Evolutionary conservation across 2,113 vertebrate genomes (phyloP).

Genomic region (Dicentrarchus labrax): DNA sequence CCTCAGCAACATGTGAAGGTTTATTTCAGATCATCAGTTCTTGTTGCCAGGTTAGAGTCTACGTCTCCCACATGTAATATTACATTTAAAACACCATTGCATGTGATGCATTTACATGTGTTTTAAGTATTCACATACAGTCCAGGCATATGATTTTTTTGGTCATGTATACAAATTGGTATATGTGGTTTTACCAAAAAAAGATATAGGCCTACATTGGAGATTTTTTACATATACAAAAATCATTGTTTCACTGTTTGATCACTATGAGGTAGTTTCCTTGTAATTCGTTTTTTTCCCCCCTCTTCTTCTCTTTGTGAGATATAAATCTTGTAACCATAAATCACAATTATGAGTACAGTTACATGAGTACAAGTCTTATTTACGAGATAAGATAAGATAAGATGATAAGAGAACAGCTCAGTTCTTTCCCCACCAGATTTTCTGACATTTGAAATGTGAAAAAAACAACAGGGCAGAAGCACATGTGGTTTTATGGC

Average conservation of each 20-base stretch:
- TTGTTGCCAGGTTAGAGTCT: too few species aligned
- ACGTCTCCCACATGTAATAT: too few species aligned
- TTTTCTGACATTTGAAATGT: not conserved
- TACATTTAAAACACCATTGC: not conserved
- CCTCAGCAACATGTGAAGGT: too few species aligned
- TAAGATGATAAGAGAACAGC: not conserved
- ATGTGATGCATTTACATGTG: not conserved
- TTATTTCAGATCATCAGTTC: too few species aligned
- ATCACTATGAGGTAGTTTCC: not conserved
- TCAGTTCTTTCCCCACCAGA: not conserved
- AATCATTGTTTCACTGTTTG: too few species aligned
- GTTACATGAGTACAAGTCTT: not conserved
- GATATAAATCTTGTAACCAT: not conserved
- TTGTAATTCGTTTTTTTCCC: not conserved
- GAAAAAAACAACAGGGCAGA: not conserved
- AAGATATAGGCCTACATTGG: too few species aligned
- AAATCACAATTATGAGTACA: not conserved
- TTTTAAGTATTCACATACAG: not conserved
- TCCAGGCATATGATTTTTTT: not conserved
- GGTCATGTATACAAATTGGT: not conserved
- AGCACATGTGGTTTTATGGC: not conserved
- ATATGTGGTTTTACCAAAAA: not conserved
- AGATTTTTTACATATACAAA: too few species aligned
- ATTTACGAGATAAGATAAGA: not conserved
- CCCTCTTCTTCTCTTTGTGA: not conserved